Evolutionary conservation across 2,888 invertebrate genomes (phyloP).

Genomic region (Drosophila putrida): DNA sequence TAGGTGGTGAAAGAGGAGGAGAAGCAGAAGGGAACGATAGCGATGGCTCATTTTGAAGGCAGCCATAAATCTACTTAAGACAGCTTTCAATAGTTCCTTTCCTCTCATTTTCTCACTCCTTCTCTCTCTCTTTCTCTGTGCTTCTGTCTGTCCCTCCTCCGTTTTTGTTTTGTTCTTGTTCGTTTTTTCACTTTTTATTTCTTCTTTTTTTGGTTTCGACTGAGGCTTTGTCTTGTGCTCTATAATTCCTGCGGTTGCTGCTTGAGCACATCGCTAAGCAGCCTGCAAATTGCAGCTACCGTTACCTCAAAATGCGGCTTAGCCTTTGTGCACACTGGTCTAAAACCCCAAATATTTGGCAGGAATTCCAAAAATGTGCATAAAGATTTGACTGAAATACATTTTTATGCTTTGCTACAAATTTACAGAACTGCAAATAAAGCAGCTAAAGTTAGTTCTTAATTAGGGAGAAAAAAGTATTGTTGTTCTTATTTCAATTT

Average conservation of each 20-base stretch:
- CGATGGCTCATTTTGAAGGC: conserved; percentile 57
- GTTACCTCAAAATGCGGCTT: conserved; percentile 39
- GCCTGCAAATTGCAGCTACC: conserved; percentile 30
- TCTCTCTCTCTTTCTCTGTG: conserved; percentile 16
- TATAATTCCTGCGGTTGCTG: conserved; percentile 48
- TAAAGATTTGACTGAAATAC: too few species aligned
- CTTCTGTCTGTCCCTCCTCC: conserved; percentile 20
- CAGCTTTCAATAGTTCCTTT: conserved; percentile 69
- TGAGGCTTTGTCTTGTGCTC: conserved; percentile 51
- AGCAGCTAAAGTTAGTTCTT: too few species aligned
- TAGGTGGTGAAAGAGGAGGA: background rate
- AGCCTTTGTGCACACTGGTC: conserved; percentile 19
- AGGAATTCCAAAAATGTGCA: too few species aligned
- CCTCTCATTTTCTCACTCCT: background rate
- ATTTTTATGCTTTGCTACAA: too few species aligned
- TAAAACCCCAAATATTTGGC: too few species aligned
- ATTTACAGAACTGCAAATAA: too few species aligned
- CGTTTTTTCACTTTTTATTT: conserved; percentile 23
- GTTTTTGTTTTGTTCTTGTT: conserved; percentile 22
- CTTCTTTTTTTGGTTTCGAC: conserved; percentile 33
- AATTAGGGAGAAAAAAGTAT: too few species aligned
- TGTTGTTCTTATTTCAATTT: too few species aligned
- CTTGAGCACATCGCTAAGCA: conserved; percentile 33
- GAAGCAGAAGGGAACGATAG: conserved; percentile 24
- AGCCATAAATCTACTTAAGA: conserved; percentile 79